These are phyloP conservation scores for Gobionotothen gibberifrons DNA, from an alignment of 2,797 vertebrate species.

Conservation along the genomic window DNA sequence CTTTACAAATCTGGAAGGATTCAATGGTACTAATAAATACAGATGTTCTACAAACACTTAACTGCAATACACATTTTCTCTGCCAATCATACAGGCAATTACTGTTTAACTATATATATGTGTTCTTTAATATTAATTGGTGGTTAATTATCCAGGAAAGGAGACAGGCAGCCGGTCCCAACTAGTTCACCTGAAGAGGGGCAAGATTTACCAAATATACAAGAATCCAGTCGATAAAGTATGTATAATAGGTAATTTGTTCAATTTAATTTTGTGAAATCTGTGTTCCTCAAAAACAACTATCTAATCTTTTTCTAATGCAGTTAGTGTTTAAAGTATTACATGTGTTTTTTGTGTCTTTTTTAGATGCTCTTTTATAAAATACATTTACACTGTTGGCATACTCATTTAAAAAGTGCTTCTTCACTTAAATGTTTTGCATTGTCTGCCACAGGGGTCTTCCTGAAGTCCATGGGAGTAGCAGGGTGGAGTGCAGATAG, in stretches of 20 bases:
- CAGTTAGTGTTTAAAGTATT: background rate
- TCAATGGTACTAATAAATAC: background rate
- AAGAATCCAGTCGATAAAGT: rapidly evolving
- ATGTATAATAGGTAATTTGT: background rate
- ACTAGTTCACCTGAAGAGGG: rapidly evolving
- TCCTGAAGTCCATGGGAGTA: background rate
- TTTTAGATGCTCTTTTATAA: background rate
- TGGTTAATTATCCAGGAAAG: background rate
- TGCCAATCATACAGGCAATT: background rate
- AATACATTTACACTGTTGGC: background rate
- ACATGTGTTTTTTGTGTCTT: background rate
- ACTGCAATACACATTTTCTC: background rate
- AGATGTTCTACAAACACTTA: background rate
- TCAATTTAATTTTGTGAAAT: background rate
- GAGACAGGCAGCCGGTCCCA: rapidly evolving
- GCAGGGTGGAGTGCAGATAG: no score
- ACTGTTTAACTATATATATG: background rate
- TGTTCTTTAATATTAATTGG: background rate
- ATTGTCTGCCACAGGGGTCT: background rate
- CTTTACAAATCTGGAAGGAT: background rate
- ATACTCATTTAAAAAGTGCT: background rate
- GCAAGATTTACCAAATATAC: rapidly evolving
- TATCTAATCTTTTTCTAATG: background rate
- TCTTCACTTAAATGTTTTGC: background rate
- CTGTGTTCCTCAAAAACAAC: no score